A percentile compares a stretch with the other conserved stretches of the same genome.
Evolutionary conservation across 2,113 vertebrate genomes (phyloP).

Genomic region (Sula dactylatra): DNA sequence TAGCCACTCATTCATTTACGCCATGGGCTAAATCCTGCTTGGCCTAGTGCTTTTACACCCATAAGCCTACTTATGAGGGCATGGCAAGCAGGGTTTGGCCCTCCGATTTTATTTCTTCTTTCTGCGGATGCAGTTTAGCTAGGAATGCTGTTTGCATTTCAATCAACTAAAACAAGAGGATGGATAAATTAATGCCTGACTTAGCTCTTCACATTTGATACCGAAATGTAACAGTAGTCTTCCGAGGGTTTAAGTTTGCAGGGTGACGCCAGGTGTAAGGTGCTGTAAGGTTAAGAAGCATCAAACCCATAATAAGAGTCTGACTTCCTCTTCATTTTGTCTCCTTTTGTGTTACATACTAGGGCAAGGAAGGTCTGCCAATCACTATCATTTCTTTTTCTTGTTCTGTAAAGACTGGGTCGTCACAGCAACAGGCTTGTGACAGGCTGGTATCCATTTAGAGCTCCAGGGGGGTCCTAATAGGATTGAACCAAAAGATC

Average conservation of each 20-base stretch:
- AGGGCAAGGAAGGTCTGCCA: slow-evolving; percentile 89
- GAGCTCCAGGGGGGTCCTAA: slow-evolving; percentile 84
- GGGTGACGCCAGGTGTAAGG: slow-evolving; percentile 78
- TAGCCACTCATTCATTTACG: background rate
- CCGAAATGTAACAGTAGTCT: background rate
- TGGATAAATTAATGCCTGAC: background rate
- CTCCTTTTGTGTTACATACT: slow-evolving; percentile 84
- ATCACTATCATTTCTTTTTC: slow-evolving; percentile 82
- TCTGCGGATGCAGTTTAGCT: background rate
- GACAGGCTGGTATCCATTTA: slow-evolving; percentile 81
- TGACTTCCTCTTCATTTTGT: slow-evolving; percentile 90
- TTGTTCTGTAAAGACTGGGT: slow-evolving; percentile 82
- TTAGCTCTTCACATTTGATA: background rate
- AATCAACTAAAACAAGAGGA: slow-evolving; percentile 22
- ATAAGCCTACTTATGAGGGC: background rate
- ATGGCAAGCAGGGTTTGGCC: background rate
- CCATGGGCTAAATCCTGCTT: slow-evolving; percentile 9
- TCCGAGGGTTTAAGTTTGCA: slow-evolving; percentile 15
- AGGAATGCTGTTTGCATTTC: slow-evolving; percentile 35
- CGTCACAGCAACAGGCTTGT: slow-evolving; percentile 86
- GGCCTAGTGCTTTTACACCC: background rate
- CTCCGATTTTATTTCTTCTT: background rate
- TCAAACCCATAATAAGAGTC: slow-evolving; percentile 82
- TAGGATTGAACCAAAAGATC: slow-evolving; percentile 84
- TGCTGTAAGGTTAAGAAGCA: slow-evolving; percentile 85